Evolutionary conservation across 53 echinoderm and acorn worm species (phyloP).

Genomic region (Paracentrotus lividus): DNA sequence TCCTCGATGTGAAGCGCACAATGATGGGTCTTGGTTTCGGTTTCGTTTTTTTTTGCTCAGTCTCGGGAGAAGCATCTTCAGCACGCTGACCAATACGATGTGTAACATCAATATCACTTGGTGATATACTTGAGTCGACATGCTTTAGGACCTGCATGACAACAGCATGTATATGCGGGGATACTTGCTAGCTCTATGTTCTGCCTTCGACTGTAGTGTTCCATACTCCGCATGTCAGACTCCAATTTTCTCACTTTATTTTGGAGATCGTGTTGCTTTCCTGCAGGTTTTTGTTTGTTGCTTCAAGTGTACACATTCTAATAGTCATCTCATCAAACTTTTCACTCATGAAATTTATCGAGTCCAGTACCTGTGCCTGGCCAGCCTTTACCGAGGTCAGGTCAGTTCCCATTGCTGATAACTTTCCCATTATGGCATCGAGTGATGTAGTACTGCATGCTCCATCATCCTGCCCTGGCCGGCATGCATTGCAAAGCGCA

Average conservation of each 20-base stretch:
- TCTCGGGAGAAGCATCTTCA: too few relatives aligned
- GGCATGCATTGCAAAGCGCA: too few relatives aligned
- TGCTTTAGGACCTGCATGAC: background rate
- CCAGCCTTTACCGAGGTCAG: too few relatives aligned
- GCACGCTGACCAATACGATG: background rate
- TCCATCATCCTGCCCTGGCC: too few relatives aligned
- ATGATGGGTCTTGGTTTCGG: background rate
- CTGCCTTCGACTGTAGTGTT: background rate
- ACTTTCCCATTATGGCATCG: too few relatives aligned
- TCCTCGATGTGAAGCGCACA: background rate
- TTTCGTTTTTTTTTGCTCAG: too few relatives aligned
- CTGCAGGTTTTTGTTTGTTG: background rate
- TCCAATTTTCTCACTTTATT: background rate
- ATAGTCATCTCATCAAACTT: too few relatives aligned
- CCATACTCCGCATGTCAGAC: background rate
- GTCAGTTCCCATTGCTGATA: too few relatives aligned
- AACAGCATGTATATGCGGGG: background rate
- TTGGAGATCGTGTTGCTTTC: background rate
- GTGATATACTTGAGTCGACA: background rate
- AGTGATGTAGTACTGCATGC: too few relatives aligned
- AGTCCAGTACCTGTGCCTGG: too few relatives aligned
- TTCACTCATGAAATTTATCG: too few relatives aligned
- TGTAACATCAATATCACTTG: background rate
- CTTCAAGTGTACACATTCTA: too few relatives aligned
- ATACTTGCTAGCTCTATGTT: conserved; percentile 6